These are phyloP conservation scores for Rhinoptilus africanus DNA, from an alignment of 2,113 vertebrate species.

Conservation along the genomic window DNA sequence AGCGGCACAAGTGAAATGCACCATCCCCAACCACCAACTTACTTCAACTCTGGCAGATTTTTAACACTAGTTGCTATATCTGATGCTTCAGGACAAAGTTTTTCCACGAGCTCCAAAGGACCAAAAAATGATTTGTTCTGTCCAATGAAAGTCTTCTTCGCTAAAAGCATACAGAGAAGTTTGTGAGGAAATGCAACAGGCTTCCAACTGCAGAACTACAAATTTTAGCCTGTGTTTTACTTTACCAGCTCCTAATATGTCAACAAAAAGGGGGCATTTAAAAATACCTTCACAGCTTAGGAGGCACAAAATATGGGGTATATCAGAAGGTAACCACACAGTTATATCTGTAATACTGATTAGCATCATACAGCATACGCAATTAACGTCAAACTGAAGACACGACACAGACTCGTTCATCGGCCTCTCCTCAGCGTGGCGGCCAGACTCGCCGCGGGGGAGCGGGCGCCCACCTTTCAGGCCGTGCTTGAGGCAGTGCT, in stretches of 20 bases:
- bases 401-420: fast-evolving
- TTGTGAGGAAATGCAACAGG: neutral
- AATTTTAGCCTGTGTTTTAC: neutral
- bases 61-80: constrained; percentile 93
- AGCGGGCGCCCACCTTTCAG: constrained; percentile 83
- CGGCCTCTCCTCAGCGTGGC: neutral
- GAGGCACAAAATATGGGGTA: neutral
- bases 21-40: constrained; percentile 52
- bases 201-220: neutral
- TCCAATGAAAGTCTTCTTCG: constrained; percentile 94
- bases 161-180: constrained; percentile 70
- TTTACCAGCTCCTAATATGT: neutral
- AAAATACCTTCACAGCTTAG: neutral
- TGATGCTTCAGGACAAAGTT: constrained; percentile 91
- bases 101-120: constrained; percentile 94
- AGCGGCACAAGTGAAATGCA: neutral
- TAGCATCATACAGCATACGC: fast-evolving
- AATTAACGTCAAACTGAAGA: neutral
- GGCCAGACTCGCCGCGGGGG: too few species aligned
- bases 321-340: neutral
- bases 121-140: constrained; percentile 97
- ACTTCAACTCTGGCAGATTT: constrained; percentile 95
- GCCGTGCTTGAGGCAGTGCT: constrained; percentile 96
- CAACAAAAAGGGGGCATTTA: neutral
- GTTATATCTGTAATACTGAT: fast-evolving